Evolutionary conservation across 2,888 invertebrate genomes (phyloP).

Genomic region (Polyommatus iphigenia): DNA sequence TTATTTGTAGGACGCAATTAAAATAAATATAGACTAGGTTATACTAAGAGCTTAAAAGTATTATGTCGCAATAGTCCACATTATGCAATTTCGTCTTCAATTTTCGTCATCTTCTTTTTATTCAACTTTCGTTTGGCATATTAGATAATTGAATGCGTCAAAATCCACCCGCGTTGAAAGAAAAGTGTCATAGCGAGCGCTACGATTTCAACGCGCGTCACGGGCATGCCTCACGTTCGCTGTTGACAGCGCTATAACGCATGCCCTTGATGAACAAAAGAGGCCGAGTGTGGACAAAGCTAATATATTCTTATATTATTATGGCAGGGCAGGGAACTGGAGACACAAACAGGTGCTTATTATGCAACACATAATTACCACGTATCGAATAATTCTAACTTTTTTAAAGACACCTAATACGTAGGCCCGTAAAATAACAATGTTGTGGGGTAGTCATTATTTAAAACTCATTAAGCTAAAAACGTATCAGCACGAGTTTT

Average conservation of each 20-base stretch:
- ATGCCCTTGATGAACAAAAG: too few relatives aligned
- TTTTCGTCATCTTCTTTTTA: too few relatives aligned
- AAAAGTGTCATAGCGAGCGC: too few relatives aligned
- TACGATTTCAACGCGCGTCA: too few relatives aligned
- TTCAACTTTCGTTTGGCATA: too few relatives aligned
- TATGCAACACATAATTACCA: background rate
- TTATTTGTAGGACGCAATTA: background rate
- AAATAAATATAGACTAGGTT: background rate
- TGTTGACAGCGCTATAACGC: too few relatives aligned
- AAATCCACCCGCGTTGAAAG: too few relatives aligned
- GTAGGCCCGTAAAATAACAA: background rate
- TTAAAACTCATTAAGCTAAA: background rate
- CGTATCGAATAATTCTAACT: conserved; percentile 1
- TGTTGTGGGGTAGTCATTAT: background rate
- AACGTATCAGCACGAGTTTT: background rate
- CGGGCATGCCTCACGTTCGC: too few relatives aligned
- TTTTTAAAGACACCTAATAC: background rate
- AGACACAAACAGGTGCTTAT: conserved; percentile 2
- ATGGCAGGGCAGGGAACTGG: background rate
- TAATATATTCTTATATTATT: background rate
- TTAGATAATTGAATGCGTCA: too few relatives aligned
- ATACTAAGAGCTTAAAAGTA: background rate
- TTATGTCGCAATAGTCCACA: conserved; percentile 6
- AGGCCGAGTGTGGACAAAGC: too few relatives aligned
- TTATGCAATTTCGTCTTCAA: too few relatives aligned